phyloP scores from a whole-genome alignment of 1,140 invertebrate species.

The Trachymyrmex septentrionalis region DNA sequence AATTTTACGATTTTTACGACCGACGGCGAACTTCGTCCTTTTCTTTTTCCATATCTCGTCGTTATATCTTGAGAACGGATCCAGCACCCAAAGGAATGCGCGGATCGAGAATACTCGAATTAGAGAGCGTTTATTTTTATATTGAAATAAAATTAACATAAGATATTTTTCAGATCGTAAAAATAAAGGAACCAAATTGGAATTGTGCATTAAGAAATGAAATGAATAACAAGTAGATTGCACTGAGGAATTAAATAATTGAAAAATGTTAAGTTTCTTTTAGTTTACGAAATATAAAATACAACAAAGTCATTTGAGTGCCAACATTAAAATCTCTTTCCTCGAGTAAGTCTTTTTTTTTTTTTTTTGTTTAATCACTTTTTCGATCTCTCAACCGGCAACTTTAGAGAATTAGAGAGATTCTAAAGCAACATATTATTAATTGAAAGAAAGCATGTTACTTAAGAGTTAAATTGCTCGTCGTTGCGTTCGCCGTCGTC shows the following conservation, averaged over 20 bases:
- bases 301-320: background rate
- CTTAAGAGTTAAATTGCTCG: conserved; percentile 21
- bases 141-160: conserved; percentile 18
- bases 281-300: background rate
- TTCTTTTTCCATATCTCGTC: background rate
- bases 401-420: background rate
- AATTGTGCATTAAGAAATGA: conserved; percentile 19
- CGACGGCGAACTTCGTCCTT: conserved; percentile 37
- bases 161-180: conserved; percentile 1
- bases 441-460: background rate
- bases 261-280: background rate
- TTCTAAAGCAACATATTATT: no score
- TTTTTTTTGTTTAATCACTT: background rate
- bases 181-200: background rate
- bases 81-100: conserved; percentile 10
- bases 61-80: background rate
- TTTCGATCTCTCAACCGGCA: background rate
- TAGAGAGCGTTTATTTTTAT: conserved; percentile 4
- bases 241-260: background rate
- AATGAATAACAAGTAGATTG: conserved; percentile 22
- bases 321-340: background rate
- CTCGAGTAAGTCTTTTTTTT: background rate
- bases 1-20: conserved; percentile 65
- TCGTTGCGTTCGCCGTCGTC: background rate
- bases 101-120: conserved; percentile 26